Percentiles rank a stretch among this genome's conserved stretches.
phyloP scores from a whole-genome alignment of 2,888 invertebrate species.

The Polyploca ridens region DNA sequence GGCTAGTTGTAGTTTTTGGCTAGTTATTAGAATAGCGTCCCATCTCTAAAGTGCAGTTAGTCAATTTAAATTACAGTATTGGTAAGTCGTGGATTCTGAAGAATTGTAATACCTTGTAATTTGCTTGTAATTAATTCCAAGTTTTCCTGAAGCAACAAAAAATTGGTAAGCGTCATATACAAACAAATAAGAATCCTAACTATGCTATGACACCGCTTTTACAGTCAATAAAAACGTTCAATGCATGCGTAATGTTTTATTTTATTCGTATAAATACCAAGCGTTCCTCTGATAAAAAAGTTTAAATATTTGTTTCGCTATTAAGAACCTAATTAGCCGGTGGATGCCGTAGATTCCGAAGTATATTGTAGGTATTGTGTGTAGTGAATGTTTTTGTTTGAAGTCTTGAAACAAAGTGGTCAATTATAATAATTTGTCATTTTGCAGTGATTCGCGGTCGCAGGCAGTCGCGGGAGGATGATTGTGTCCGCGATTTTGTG shows the following conservation, averaged over 20 bases:
- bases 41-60: no score
- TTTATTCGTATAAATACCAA: neutral
- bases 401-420: neutral
- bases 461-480: slow-evolving; percentile 52
- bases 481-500: slow-evolving; percentile 47
- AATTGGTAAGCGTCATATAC: neutral
- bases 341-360: slow-evolving; percentile 17
- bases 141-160: neutral
- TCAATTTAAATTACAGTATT: neutral
- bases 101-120: neutral
- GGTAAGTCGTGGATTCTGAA: neutral
- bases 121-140: no score
- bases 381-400: slow-evolving; percentile 11
- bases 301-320: neutral
- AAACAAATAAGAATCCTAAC: neutral
- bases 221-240: neutral
- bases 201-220: neutral
- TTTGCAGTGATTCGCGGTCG: slow-evolving; percentile 46
- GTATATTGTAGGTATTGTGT: neutral
- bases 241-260: neutral
- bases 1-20: no score
- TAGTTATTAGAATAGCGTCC: no score
- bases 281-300: neutral
- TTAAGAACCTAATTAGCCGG: neutral
- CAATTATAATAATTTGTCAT: slow-evolving; percentile 35